Evolutionary conservation across 2,797 vertebrate species (phyloP), one percentile per base, ranked within the genome.

Genomic region (Poeciliopsis presidionis): DNA sequence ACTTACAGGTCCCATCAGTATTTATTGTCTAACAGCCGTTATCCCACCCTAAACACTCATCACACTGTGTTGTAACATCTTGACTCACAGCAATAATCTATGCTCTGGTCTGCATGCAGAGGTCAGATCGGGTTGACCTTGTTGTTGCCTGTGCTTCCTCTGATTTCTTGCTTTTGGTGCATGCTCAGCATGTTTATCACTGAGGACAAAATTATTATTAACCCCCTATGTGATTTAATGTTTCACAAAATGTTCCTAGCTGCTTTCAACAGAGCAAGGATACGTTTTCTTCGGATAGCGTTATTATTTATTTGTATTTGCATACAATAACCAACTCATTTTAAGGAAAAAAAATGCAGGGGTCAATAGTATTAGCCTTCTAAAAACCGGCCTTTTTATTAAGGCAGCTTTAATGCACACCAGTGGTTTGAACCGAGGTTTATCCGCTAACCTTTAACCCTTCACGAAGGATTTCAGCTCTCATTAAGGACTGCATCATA

Each of bases 21-120:
- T 45, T 86, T 36, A 81, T 74, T 25, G 14, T 82, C 61, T 86
- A 74, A 65, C 13, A 28, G 70, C 63, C 36, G 51, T 73, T 30
- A 59, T 30, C 41, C 22, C 70, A 4, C 1, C 49, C 43, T 18
- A 73, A 77, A 73, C 47, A 63, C 53, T 72, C 78, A 28, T 53
- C 67, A 46, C 33, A 51, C 47, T 57, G 69, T 69, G 78, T 72
- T 80, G 36, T 28, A 72, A 46, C 33, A 72, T 30, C 49, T n/a
- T 45, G 7, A 65, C 55, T 65, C 20, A 51, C 76, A 43, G 7
- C 61, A 80, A 67, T 63, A 5, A 77, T 72, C 30, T 41, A 57
- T 85, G 57, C 78, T 81, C 67, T 86, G 22, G 55, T 63, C 71
- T 80, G 88, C 91, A 92, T 92, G 89, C 77, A 61, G 74, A 63